Base-by-base conservation (phyloP, 2,113 vertebrate genomes). In the Herpetotheres cachinnans region DNA sequence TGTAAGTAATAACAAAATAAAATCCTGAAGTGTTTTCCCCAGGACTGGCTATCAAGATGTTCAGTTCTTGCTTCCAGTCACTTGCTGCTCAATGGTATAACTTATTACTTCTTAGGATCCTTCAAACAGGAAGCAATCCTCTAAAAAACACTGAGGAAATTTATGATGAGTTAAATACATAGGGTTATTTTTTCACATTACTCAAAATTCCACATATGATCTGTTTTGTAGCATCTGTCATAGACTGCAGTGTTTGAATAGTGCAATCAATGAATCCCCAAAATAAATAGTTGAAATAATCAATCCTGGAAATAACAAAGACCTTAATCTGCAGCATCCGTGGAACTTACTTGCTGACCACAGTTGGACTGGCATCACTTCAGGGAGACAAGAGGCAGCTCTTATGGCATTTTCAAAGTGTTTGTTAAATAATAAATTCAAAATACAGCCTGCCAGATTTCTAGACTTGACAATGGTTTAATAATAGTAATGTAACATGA, bases 201-300 rank as follows among this genome's bases (percentile, higher is more conserved):
- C 73, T 87, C 69, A 91, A 84, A 91, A 90, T 78, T 84, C 32
- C 92, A 34, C 24, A 22, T 81, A 40, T 61, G 81, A 86, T 90
- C 42, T 88, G 44, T 74, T 66, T 93, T 88, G 50, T 63, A 86
- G 32, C 78, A 92, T 84, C 70, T 3, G n/a, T 72, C 49, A 29
- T 38, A 72, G 40, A 27, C 49, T 86, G 32, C 74, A 72, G 18
- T n/a, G 46, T 79, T 92, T 97, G 97, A 97, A 97, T 97, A 86
- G 85, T 54, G 91, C 82, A 97, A 97, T 97, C 93, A 97, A 69
- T 83, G 56, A 92, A 82, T 38, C 40, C 27, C 11, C 81, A 84
- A 93, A 97, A 95, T 94, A 96, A 94, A 89, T 71, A 83, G 59
- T 74, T 74, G 66, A 85, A 93, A 76, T 95, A 82, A 90, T 95